phyloP scores from a whole-genome alignment of 2,113 vertebrate genomes.

The Sapajus apella region DNA sequence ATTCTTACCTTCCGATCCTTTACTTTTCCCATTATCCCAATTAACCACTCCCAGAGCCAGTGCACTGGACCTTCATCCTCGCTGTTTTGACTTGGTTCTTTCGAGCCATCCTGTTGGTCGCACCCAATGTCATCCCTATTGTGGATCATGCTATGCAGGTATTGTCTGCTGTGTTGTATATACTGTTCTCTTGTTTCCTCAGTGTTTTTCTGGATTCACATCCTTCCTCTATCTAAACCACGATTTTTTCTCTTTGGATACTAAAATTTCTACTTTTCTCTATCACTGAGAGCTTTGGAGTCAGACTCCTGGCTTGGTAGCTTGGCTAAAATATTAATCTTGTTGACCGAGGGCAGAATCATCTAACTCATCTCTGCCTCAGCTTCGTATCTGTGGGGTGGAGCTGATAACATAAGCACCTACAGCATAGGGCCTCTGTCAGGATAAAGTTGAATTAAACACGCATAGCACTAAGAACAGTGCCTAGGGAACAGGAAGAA shows the following conservation, averaged over 20 bases:
- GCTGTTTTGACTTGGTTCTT: background rate
- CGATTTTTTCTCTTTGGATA: rapidly evolving
- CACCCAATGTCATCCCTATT: rapidly evolving
- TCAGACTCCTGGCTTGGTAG: background rate
- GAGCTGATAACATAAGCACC: background rate
- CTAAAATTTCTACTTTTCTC: background rate
- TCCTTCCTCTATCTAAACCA: background rate
- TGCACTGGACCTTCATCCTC: background rate
- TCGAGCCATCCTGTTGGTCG: no score
- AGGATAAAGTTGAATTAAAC: background rate
- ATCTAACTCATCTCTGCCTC: background rate
- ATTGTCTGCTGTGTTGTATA: background rate
- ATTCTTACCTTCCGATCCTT: background rate
- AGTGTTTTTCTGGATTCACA: background rate
- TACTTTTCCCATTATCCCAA: background rate
- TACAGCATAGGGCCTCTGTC: background rate
- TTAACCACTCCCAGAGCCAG: background rate
- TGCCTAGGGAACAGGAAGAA: background rate
- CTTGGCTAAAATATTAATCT: background rate
- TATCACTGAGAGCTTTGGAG: rapidly evolving
- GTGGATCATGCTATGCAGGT: rapidly evolving
- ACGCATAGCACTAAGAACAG: background rate
- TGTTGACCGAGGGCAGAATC: background rate
- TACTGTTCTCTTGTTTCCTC: background rate
- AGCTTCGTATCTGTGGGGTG: background rate